Evolutionary conservation across 2,888 invertebrate genomes (phyloP).

Genomic region (Eristalinus aeneus): DNA sequence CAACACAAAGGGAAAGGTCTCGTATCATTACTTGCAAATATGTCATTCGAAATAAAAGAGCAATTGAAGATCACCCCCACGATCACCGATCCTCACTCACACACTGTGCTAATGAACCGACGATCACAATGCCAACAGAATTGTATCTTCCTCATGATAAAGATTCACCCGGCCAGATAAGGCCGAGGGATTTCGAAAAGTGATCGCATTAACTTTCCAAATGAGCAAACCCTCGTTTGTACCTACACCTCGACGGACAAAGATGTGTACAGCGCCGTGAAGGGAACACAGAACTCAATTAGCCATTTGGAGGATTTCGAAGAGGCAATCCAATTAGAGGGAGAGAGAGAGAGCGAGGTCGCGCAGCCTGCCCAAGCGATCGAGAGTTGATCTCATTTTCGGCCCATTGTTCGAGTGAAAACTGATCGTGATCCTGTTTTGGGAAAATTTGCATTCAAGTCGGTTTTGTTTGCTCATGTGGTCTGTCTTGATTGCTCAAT

Average conservation of each 20-base stretch:
- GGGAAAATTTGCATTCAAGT: constrained; percentile 58
- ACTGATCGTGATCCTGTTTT: constrained; percentile 36
- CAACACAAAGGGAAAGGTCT: background rate
- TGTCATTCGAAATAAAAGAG: constrained; percentile 65
- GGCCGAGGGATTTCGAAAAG: constrained; percentile 39
- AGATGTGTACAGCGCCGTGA: constrained; percentile 10
- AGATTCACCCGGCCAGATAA: constrained; percentile 48
- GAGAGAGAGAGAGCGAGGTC: background rate
- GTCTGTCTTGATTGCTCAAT: constrained; percentile 43
- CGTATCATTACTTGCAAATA: constrained; percentile 72
- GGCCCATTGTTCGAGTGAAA: constrained; percentile 47
- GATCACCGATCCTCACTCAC: constrained; percentile 19
- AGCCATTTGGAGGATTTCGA: constrained; percentile 41
- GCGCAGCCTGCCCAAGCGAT: constrained; percentile 37
- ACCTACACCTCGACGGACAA: constrained; percentile 8
- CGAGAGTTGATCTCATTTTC: constrained; percentile 59
- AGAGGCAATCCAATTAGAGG: constrained; percentile 56
- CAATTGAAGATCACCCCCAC: constrained; percentile 57
- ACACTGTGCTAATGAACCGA: constrained; percentile 38
- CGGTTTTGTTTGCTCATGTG: constrained; percentile 24
- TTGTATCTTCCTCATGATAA: constrained; percentile 22
- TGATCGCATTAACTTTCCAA: constrained; percentile 72
- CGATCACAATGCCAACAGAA: constrained; percentile 24
- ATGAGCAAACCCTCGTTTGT: constrained; percentile 61
- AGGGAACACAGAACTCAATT: constrained; percentile 59